Percentiles rank a stretch among this genome's conserved stretches.
These are phyloP conservation scores for Sphecodes monilicornis DNA, from an alignment of 2,888 invertebrate genomes.

Conservation along the genomic window DNA sequence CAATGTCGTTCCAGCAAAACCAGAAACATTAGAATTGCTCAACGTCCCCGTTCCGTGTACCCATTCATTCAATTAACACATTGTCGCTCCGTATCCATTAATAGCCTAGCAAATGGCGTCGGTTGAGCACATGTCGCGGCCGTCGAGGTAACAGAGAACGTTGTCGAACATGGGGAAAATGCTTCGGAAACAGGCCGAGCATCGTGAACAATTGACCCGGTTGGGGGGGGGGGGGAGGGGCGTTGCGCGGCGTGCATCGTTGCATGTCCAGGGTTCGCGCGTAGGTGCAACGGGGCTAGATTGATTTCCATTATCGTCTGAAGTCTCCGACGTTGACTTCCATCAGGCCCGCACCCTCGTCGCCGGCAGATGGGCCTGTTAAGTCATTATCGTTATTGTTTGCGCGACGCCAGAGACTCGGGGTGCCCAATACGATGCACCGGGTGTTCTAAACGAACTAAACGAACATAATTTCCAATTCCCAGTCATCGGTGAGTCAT, in stretches of 20 bases:
- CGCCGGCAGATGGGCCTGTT: constrained; percentile 71
- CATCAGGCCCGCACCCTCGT: constrained; percentile 48
- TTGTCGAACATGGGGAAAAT: constrained; percentile 4
- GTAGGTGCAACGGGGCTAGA: constrained; percentile 39
- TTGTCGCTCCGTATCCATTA: constrained; percentile 9
- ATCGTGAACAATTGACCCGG: constrained; percentile 4
- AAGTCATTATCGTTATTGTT: constrained; percentile 78
- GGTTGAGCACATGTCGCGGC: background rate
- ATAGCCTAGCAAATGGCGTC: constrained; percentile 15
- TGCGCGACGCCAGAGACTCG: constrained; percentile 61
- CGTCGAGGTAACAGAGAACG: background rate
- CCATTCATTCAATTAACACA: constrained; percentile 12
- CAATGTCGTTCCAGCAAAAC: background rate
- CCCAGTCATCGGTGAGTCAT: background rate
- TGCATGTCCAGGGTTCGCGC: constrained; percentile 2
- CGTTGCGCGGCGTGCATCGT: background rate
- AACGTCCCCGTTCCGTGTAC: background rate
- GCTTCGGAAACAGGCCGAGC: background rate
- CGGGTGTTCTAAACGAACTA: constrained; percentile 23
- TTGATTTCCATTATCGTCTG: constrained; percentile 66
- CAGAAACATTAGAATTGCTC: background rate
- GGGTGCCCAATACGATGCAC: constrained; percentile 55
- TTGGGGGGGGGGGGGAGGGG: no score
- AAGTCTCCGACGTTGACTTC: constrained; percentile 55
- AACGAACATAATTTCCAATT: background rate